These are phyloP conservation scores for Pteropus rufus DNA, from an alignment of 2,797 vertebrate species.

Conservation along the genomic window DNA sequence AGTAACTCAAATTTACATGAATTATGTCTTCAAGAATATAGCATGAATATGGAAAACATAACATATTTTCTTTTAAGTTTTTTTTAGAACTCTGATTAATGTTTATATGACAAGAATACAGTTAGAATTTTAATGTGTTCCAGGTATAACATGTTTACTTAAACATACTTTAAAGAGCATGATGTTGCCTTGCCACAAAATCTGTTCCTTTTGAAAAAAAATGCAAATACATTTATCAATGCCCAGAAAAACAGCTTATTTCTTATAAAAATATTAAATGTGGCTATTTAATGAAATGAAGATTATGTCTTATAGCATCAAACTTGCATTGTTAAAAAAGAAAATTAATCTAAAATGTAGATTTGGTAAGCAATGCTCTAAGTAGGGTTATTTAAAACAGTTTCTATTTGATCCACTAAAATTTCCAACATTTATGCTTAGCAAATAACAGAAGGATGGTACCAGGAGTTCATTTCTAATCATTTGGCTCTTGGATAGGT, in stretches of 20 bases:
- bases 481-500: background rate
- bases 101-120: background rate
- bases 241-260: background rate
- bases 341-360: background rate
- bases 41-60: background rate
- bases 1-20: background rate
- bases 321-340: background rate
- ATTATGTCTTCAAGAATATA: background rate
- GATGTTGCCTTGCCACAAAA: background rate
- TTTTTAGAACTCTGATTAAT: background rate
- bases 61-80: background rate
- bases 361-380: background rate
- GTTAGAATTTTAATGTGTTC: background rate
- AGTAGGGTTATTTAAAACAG: background rate
- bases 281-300: background rate
- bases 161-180: background rate
- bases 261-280: slow-evolving; percentile 2
- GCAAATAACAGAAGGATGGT: background rate
- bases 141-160: background rate
- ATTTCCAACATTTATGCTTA: background rate
- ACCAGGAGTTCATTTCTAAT: background rate
- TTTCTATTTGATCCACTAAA: background rate
- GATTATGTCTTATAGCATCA: background rate
- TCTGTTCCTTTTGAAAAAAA: background rate
- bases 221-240: background rate